These are phyloP conservation scores for Oceanites oceanicus DNA, from an alignment of 2,113 vertebrate genomes.

Conservation along the genomic window DNA sequence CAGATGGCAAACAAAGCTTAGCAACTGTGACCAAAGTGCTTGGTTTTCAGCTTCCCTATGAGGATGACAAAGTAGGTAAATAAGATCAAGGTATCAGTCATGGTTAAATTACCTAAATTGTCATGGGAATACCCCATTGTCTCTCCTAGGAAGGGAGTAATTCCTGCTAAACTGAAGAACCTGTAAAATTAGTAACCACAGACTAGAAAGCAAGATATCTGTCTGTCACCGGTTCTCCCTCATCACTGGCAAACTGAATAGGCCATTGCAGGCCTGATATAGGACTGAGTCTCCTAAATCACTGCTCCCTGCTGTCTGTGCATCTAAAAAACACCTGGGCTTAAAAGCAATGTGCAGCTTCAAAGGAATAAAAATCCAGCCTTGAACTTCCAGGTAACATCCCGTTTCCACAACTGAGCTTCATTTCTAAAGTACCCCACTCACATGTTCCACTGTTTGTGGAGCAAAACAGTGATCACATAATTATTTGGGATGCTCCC, in stretches of 20 bases:
- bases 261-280: background rate
- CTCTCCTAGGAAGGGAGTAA: background rate
- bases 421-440: background rate
- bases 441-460: background rate
- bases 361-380: background rate
- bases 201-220: background rate
- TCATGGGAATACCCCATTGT: background rate
- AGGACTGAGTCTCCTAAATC: background rate
- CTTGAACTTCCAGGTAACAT: background rate
- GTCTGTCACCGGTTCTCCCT: background rate
- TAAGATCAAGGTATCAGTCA: background rate
- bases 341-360: background rate
- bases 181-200: background rate
- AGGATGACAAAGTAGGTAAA: background rate
- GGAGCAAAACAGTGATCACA: background rate
- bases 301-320: background rate
- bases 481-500: background rate
- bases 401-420: background rate
- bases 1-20: background rate
- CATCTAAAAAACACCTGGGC: background rate
- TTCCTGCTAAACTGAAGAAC: background rate
- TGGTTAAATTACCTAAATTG: background rate
- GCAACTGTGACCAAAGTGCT: background rate
- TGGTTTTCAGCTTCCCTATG: background rate
- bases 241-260: background rate